Evolutionary conservation across 2,888 invertebrate species (phyloP), one percentile per base, ranked within the genome.

Genomic region (Pachydiplax longipennis): DNA sequence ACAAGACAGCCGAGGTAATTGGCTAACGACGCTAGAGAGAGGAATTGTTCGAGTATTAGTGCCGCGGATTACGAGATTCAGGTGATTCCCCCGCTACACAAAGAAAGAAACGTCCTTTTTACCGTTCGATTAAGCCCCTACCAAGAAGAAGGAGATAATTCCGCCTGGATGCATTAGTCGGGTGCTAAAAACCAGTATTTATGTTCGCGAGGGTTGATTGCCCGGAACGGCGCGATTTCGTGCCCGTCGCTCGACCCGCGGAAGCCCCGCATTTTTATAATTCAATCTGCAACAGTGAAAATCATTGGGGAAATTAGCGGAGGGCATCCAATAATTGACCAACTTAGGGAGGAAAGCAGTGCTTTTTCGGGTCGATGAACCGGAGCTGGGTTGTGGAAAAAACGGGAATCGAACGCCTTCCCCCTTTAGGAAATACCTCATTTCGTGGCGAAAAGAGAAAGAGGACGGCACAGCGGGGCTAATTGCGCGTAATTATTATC

Each of bases 401-500:
- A 73, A 25, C 73, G 73, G 87, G 87, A 65, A 58, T 87, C 61
- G 58, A 87, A 65, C 37, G 37, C 87, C 13, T 12, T 31, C 31
- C 73, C 53, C 53, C 73, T 13, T 73, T 73, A 31, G 73, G 73
- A 73, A 73, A 61, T 65, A 18, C 61, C 61, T 40, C n/a, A 65
- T 65, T 22, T 65, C 61, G 35, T 37, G 15, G 35, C 61, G 37
- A 15, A 65, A 61, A 37, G 61, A 37, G 65, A 83, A 37, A 87
- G 87, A 87, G 61, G 25, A 65, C 37, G 37, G 5, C 25, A 22
- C 37, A 61, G 31, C 61, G 61, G 13, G 48, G 87, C 35, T 87
- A 87, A 87, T 87, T 87, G 61, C 65, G 61, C 87, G 35, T 61
- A 31, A 65, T 87, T 37, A 65, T 61, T 35, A 40, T 87, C 35